A percentile compares a stretch with the other conserved stretches of the same genome.
These are phyloP conservation scores for Cepphus grylle DNA, from an alignment of 2,113 vertebrate genomes.

Conservation along the genomic window DNA sequence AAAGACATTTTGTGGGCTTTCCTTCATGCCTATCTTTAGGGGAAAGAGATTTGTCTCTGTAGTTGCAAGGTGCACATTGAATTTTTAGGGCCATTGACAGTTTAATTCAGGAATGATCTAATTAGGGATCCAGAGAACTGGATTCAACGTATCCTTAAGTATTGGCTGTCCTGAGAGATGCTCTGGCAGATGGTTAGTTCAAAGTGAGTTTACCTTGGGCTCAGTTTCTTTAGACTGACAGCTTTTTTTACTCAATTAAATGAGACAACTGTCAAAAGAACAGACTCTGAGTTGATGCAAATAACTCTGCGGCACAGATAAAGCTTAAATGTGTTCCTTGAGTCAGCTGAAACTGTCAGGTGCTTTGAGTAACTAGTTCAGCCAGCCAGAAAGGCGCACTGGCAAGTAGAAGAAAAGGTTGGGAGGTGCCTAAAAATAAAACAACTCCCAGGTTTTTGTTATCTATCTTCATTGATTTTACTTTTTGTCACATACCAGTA, in stretches of 20 bases:
- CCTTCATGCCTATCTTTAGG: slow-evolving; percentile 24
- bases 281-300: slow-evolving; percentile 70
- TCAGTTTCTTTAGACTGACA: slow-evolving; percentile 75
- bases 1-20: neutral
- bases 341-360: slow-evolving; percentile 65
- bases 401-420: slow-evolving; percentile 57
- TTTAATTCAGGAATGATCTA: slow-evolving; percentile 76
- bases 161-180: slow-evolving; percentile 72
- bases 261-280: slow-evolving; percentile 75
- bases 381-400: slow-evolving; percentile 55
- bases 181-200: slow-evolving; percentile 80
- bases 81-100: slow-evolving; percentile 57
- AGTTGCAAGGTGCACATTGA: slow-evolving; percentile 44
- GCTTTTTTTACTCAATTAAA: slow-evolving; percentile 82
- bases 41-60: slow-evolving; percentile 48
- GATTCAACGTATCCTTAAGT: slow-evolving; percentile 65
- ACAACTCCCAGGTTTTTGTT: slow-evolving; percentile 44
- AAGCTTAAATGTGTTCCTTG: slow-evolving; percentile 66
- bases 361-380: slow-evolving; percentile 66
- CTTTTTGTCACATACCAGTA: neutral
- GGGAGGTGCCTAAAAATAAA: slow-evolving; percentile 67
- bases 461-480: slow-evolving; percentile 23
- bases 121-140: slow-evolving; percentile 69
- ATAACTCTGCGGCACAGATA: slow-evolving; percentile 58
- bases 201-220: slow-evolving; percentile 79